Base-by-base conservation (phyloP, 2,888 invertebrate genomes). In the Lasioglossum villosulum region DNA sequence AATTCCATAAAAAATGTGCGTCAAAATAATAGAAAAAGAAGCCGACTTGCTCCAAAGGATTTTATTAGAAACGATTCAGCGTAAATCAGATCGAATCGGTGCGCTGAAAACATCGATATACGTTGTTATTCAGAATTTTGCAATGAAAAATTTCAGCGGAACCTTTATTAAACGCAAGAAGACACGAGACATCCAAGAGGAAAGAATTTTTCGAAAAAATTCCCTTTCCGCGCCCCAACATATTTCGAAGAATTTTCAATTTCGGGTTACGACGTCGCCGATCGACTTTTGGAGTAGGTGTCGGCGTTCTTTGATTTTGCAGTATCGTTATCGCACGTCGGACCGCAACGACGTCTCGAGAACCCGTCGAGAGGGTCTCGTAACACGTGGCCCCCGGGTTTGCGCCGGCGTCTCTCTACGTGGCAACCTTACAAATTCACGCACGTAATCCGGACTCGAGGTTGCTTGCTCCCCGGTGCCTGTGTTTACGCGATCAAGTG, bases 401-500 rank as follows among this genome's bases (percentile, higher is more conserved):
- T 27, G 27, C 56, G 34, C 10, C 48, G 42, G 14, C 34, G 14
- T 30, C 27, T 39, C 70, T 59, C 80, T 78, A 77, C 71, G 76
- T 79, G 86, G 66, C 82, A 56, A 75, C 83, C 84, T 84, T 80
- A 83, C 79, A 86, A 87, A 89, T 89, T 89, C 87, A 73, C 83
- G 86, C 82, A 83, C 82, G 78, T 82, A 90, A 81, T 70, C 83
- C 70, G 71, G 48, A 45, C 75, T 27, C 23, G 30, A 73, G 59
- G 52, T n/a, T 37, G 59, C 59, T 59, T 59, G 52, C 52, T 52
- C 27, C 59, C 59, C 27, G 27, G 59, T 34, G 37, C 27, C 79
- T 80, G 77, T 88, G 87, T 90, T 90, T 83, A 82, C 85, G 80
- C 86, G 79, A 81, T 80, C 87, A 80, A 83, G 82, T 85, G 88